These are phyloP conservation scores for Cetoscarus ocellatus DNA, from an alignment of 2,797 vertebrate genomes.

Conservation along the genomic window DNA sequence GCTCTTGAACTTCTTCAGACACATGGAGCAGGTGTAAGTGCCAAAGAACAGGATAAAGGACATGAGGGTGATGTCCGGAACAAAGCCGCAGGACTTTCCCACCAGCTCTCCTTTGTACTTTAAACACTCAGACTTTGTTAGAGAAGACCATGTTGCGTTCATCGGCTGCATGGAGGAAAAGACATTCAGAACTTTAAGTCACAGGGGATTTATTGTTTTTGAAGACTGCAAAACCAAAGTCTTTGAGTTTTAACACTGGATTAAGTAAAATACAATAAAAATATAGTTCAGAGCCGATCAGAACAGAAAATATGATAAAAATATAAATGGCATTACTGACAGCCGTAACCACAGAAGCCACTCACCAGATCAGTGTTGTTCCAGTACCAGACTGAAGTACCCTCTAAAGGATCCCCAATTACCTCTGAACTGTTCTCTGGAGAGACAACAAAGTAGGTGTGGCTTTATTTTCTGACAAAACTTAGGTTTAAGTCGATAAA, in stretches of 20 bases:
- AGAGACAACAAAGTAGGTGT: slow-evolving; percentile 40
- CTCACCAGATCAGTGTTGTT: slow-evolving; percentile 87
- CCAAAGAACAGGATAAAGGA: slow-evolving; percentile 97
- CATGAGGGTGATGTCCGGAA: slow-evolving; percentile 96
- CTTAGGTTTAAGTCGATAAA: background rate
- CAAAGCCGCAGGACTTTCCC: slow-evolving; percentile 89
- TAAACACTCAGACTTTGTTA: slow-evolving; percentile 89
- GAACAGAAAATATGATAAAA: no score
- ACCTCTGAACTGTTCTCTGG: slow-evolving; percentile 88
- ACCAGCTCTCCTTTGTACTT: slow-evolving; percentile 89
- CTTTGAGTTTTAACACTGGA: background rate
- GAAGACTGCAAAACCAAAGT: background rate
- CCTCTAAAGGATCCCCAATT: slow-evolving; percentile 70
- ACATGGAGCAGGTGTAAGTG: slow-evolving; percentile 97
- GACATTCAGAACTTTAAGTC: background rate
- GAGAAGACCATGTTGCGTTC: slow-evolving; percentile 89
- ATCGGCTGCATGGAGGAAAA: slow-evolving; percentile 46
- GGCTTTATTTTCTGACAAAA: background rate
- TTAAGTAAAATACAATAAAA: background rate
- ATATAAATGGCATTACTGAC: background rate
- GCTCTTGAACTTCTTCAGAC: slow-evolving; percentile 97
- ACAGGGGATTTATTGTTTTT: background rate
- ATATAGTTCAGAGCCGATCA: no score
- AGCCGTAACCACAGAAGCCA: slow-evolving; percentile 8
- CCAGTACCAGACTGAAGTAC: slow-evolving; percentile 69